These are phyloP conservation scores for Idaea straminata DNA, from an alignment of 2,888 invertebrate genomes.

Conservation along the genomic window DNA sequence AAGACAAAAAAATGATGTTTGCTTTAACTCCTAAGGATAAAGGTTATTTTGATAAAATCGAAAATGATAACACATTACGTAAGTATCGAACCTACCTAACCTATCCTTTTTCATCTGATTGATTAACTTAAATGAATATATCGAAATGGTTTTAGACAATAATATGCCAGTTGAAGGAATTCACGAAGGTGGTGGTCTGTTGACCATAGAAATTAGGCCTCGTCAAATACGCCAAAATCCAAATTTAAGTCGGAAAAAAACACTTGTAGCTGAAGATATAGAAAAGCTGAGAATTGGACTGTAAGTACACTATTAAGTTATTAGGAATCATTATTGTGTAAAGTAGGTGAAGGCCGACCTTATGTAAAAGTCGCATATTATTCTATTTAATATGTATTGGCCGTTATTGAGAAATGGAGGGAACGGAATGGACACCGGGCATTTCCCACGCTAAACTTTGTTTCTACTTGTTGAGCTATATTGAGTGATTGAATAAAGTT, in stretches of 20 bases:
- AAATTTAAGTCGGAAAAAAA: conserved; percentile 58
- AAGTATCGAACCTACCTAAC: conserved; percentile 28
- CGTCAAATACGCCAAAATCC: conserved; percentile 67
- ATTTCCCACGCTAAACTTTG: no score
- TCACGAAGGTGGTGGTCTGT: conserved; percentile 32
- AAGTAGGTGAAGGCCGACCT: no score
- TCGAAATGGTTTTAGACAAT: not conserved
- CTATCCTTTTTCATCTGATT: not conserved
- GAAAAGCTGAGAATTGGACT: conserved; percentile 50
- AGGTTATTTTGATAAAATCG: conserved; percentile 42
- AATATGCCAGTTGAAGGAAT: conserved; percentile 21
- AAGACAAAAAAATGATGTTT: conserved; percentile 34
- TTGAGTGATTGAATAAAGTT: no score
- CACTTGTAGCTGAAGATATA: conserved; percentile 53
- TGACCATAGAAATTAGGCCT: conserved; percentile 31
- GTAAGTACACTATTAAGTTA: conserved; percentile 45
- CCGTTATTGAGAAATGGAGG: no score
- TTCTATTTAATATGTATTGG: no score
- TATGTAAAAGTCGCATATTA: no score
- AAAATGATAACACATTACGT: conserved; percentile 28
- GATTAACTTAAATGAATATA: not conserved
- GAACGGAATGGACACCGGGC: no score
- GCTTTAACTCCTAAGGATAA: conserved; percentile 53
- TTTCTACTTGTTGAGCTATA: no score
- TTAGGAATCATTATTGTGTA: no score